Evolutionary conservation across 1,140 invertebrate species (phyloP), one percentile per base, ranked within the genome.

Genomic region (Eciton burchellii): DNA sequence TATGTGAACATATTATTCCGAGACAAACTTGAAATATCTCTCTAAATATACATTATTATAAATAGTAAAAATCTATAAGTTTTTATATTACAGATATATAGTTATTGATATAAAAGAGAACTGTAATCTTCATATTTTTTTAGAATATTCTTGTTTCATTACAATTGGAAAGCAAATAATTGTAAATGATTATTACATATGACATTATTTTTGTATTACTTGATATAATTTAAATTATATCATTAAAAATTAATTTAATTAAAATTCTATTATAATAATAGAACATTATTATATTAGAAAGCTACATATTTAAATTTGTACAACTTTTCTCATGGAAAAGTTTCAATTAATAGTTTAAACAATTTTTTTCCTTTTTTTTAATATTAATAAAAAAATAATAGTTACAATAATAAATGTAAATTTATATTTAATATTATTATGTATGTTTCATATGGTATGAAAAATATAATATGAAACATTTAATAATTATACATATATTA

Each of bases 351-450:
- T n/a, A 21, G 6, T 29, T 76, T 5, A 45, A 45, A 24, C n/a
- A 60, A 73, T 60, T 60, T 24, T 24, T 14, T 11, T 45, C 12
- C n/a, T 35, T 35, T 35, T 35, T 59, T 24, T 59, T 12, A 43
- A 56, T 84, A 52, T 59, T 19, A 35, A 35, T 19, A 5, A 52
- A 66, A 84, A 68, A 68, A 21, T 43, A 45, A 45, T 63, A 47
- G 3, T 57, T 45, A 26, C 0, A 16, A 68, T 35, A 63, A 65
- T 71, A 14, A 59, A 29, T 59, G 63, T 21, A 65, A 76, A 16
- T 65, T 63, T 29, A 41, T 63, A 26, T 66, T 66, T 74, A 19
- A 29, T 16, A 52, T 41, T 54, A 47, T 77, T 74, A 62, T 73
- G 12, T 21, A 3, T 63, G 21, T 29, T 66, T 52, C 6, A 54